These are phyloP conservation scores for Spilarctia lutea DNA, from an alignment of 2,888 invertebrate genomes.

Conservation along the genomic window DNA sequence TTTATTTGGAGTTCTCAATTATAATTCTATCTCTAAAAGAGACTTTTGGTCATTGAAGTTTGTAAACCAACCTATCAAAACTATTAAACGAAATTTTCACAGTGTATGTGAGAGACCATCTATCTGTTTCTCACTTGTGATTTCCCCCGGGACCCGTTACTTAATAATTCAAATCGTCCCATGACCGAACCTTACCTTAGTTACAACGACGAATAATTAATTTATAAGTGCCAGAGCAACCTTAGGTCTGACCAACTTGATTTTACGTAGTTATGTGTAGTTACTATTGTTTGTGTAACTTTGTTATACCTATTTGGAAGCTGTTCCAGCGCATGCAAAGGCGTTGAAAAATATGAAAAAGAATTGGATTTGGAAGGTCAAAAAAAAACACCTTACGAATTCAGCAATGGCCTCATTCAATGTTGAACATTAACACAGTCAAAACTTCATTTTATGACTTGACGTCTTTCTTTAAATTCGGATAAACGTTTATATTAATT, in stretches of 20 bases:
- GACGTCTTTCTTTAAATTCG: background rate
- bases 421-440: background rate
- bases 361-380: background rate
- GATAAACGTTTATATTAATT: background rate
- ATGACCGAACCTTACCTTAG: constrained; percentile 74
- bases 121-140: constrained; percentile 73
- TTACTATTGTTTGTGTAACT: constrained; percentile 21
- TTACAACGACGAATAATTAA: constrained; percentile 77
- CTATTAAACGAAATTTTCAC: constrained; percentile 37
- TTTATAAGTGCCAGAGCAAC: constrained; percentile 66
- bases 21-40: background rate
- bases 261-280: constrained; percentile 32
- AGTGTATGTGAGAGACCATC: constrained; percentile 45
- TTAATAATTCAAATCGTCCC: constrained; percentile 81
- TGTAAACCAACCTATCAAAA: background rate
- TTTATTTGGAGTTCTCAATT: background rate
- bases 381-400: background rate
- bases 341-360: background rate
- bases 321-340: background rate
- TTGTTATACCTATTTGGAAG: background rate
- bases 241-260: constrained; percentile 61
- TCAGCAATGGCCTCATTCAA: background rate
- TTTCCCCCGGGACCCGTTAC: constrained; percentile 77
- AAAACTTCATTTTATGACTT: background rate
- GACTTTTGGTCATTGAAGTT: background rate